These are phyloP conservation scores for Dicrurus megarhynchus DNA, from an alignment of 2,113 vertebrate genomes.

Conservation along the genomic window DNA sequence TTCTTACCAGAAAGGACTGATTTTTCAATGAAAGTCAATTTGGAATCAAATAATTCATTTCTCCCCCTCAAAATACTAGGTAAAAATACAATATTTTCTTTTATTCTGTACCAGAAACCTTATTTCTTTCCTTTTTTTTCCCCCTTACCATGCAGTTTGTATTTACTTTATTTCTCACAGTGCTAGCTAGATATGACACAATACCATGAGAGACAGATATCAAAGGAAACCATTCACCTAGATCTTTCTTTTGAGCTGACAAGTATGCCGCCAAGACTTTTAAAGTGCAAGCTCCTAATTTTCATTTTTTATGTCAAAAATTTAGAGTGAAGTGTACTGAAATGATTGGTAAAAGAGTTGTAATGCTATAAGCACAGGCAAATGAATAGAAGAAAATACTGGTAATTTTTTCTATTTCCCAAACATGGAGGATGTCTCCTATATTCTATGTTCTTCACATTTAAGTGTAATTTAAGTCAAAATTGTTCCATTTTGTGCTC, in stretches of 20 bases:
- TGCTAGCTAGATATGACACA: neutral
- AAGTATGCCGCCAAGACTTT: neutral
- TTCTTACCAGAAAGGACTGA: neutral
- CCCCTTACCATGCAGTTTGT: neutral
- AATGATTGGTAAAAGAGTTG: neutral
- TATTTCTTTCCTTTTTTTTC: neutral
- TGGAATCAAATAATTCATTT: neutral
- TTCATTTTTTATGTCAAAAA: neutral
- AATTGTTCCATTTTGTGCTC: neutral
- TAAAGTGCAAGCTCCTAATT: neutral
- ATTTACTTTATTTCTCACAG: conserved; percentile 6
- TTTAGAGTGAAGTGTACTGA: neutral
- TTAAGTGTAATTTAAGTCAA: neutral
- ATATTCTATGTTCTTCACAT: neutral
- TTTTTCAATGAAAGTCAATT: neutral
- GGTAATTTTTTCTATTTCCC: neutral
- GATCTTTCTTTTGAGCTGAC: conserved; percentile 22
- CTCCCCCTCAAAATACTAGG: rapidly evolving
- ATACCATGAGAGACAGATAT: conserved; percentile 12
- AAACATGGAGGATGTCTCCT: neutral
- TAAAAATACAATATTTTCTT: neutral
- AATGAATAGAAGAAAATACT: neutral
- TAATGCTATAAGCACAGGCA: neutral
- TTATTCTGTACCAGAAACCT: neutral
- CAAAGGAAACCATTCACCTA: conserved; percentile 41